phyloP scores from a whole-genome alignment of 2,797 vertebrate genomes.

The Luscinia megarhynchos region DNA sequence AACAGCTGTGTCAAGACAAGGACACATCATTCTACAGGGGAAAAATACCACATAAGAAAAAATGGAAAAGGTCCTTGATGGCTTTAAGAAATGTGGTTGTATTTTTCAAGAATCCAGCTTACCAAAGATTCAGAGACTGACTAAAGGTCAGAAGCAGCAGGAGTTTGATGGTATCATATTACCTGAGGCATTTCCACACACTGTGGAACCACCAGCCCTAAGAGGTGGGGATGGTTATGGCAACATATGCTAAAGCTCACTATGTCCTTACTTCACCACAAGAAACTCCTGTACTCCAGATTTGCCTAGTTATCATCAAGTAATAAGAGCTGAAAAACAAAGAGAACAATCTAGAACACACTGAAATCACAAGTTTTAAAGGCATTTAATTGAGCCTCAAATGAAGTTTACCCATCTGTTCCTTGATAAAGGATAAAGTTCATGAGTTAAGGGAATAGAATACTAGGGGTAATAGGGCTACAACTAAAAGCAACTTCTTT shows the following conservation, averaged over 20 bases:
- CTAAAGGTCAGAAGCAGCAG: slow-evolving; percentile 16
- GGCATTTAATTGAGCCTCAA: background rate
- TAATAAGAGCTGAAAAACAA: background rate
- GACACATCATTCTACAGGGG: background rate
- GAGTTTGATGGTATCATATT: background rate
- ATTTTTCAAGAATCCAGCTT: slow-evolving; percentile 9
- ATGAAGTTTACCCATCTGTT: background rate
- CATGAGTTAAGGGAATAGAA: background rate
- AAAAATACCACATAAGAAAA: background rate
- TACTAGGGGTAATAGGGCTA: background rate
- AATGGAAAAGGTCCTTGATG: background rate
- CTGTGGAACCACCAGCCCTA: background rate
- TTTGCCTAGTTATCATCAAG: background rate
- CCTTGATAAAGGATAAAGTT: background rate
- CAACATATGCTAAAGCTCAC: background rate
- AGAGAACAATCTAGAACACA: background rate
- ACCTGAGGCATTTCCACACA: background rate
- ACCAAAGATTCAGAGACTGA: background rate
- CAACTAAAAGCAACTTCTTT: background rate
- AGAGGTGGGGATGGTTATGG: background rate
- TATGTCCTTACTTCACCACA: background rate
- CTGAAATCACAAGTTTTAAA: background rate
- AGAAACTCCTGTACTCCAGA: background rate
- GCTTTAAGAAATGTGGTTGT: background rate
- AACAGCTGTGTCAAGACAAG: background rate